Percentiles rank a stretch among this genome's conserved stretches.
Evolutionary conservation across 2,888 invertebrate species (phyloP).

Genomic region (Nomada fucata): DNA sequence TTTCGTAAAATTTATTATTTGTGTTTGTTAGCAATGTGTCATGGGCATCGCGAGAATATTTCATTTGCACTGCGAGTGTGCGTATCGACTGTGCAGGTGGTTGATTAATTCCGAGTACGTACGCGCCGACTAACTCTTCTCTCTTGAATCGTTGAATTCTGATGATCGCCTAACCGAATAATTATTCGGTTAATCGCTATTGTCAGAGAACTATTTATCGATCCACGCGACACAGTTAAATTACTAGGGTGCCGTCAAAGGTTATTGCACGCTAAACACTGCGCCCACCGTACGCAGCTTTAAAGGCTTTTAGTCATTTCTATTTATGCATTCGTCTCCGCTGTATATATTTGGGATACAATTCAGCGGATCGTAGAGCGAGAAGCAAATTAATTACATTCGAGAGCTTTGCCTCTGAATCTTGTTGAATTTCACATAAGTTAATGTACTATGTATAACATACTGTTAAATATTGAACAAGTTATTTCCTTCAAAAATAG

Average conservation of each 20-base stretch:
- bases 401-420: not conserved
- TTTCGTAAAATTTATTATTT: no score
- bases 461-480: no score
- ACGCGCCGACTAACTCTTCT: slow-evolving; percentile 38
- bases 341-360: not conserved
- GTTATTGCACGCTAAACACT: slow-evolving; percentile 32
- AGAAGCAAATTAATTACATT: not conserved
- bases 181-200: slow-evolving; percentile 64
- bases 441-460: no score
- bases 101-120: slow-evolving; percentile 48
- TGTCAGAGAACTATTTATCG: slow-evolving; percentile 52
- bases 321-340: not conserved
- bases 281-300: slow-evolving; percentile 5
- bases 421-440: no score
- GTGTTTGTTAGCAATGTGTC: no score
- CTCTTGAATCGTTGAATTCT: slow-evolving; percentile 24
- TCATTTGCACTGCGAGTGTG: slow-evolving; percentile 13
- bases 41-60: no score
- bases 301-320: slow-evolving; percentile 13
- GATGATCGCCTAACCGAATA: slow-evolving; percentile 59
- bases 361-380: not conserved
- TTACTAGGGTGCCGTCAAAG: slow-evolving; percentile 35
- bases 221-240: slow-evolving; percentile 19
- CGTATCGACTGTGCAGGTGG: slow-evolving; percentile 37
- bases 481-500: no score